These are phyloP conservation scores for Lithophane ornitopus DNA, from an alignment of 2,888 invertebrate genomes.

Conservation along the genomic window DNA sequence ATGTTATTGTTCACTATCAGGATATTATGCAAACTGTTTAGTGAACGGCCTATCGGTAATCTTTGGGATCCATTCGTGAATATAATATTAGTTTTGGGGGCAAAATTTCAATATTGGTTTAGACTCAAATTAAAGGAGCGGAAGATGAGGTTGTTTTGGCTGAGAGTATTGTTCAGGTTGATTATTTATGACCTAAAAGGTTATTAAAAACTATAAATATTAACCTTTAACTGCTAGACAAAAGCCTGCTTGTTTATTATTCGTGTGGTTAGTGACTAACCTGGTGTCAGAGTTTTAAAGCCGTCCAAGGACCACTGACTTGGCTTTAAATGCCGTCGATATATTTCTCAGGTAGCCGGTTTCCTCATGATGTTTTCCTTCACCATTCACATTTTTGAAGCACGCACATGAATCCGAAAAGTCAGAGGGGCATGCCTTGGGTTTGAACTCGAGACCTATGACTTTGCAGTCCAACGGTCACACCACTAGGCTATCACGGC, in stretches of 20 bases:
- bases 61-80: constrained; percentile 60
- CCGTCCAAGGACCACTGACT: too few relatives aligned
- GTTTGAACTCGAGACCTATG: too few relatives aligned
- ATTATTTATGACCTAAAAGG: constrained; percentile 8
- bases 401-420: too few relatives aligned
- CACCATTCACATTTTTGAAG: too few relatives aligned
- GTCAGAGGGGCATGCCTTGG: too few relatives aligned
- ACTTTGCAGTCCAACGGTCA: too few relatives aligned
- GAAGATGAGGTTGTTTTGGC: constrained; percentile 8
- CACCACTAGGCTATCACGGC: too few relatives aligned
- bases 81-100: constrained; percentile 58
- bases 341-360: too few relatives aligned
- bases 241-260: neutral
- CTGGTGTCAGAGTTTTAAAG: too few relatives aligned
- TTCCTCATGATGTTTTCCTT: too few relatives aligned
- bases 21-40: constrained; percentile 65
- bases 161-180: constrained; percentile 1
- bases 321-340: too few relatives aligned
- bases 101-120: constrained; percentile 58
- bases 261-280: too few relatives aligned
- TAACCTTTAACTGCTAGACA: neutral
- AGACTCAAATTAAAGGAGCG: constrained; percentile 24
- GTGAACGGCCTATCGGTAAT: constrained; percentile 56
- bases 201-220: constrained; percentile 18
- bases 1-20: constrained; percentile 56